A percentile compares a stretch with the other conserved stretches of the same genome.
Evolutionary conservation across 2,113 vertebrate genomes (phyloP).

Genomic region (Melanocharis versteri): DNA sequence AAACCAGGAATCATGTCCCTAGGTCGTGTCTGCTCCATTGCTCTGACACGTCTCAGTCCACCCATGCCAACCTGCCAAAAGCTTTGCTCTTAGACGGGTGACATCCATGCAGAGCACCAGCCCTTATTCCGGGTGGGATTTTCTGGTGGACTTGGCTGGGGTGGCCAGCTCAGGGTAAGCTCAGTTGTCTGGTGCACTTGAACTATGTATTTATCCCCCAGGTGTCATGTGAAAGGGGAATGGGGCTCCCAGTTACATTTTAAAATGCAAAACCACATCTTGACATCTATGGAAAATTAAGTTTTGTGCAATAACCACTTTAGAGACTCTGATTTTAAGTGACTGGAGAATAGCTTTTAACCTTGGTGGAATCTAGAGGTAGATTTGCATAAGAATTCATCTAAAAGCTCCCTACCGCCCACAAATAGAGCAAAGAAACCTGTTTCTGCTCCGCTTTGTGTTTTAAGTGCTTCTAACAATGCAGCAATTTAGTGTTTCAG

Average conservation of each 20-base stretch:
- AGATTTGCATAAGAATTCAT: constrained; percentile 49
- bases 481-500: constrained; percentile 13
- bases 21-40: fast-evolving
- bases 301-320: neutral
- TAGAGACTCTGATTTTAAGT: constrained; percentile 14
- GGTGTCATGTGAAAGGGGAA: neutral
- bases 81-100: neutral
- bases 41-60: neutral
- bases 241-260: neutral
- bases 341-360: constrained; percentile 35
- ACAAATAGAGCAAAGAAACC: neutral
- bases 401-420: constrained; percentile 10
- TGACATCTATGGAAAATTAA: neutral
- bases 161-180: neutral
- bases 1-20: neutral
- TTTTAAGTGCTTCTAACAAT: constrained; percentile 33
- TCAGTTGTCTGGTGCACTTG: neutral
- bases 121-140: neutral
- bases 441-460: neutral
- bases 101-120: neutral
- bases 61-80: neutral
- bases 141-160: neutral
- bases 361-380: neutral
- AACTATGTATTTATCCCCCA: neutral
- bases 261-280: neutral